Base-by-base conservation (phyloP, 2,888 invertebrate species). In the Melanotus villosus region DNA sequence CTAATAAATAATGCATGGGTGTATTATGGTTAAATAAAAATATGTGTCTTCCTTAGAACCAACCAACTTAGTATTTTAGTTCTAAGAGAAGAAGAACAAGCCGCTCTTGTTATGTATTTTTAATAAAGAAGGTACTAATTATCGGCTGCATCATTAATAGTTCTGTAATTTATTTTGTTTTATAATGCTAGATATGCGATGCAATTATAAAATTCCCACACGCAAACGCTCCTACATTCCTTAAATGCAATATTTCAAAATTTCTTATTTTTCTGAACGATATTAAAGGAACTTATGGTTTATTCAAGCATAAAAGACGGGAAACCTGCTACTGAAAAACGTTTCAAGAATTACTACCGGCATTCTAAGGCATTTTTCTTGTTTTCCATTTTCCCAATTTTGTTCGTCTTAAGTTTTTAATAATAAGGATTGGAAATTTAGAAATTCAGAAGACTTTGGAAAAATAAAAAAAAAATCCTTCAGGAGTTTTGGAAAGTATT, bases 141-240 rank as follows among this genome's bases (percentile, higher is more conserved):
- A 62, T 45, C 30, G 45, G 19, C 36, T 14, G 32, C 14, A 62
- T 45, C 32, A 16, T 59, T 59, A 59, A 59, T 59, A 45, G 59
- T 16, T 19, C 59, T 16, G 34, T 50, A 45, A 62, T 62, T 50
- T 50, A 60, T 60, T 43, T 45, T 7, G 32, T 23, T 47, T 60
- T 34, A 32, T 45, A n/a, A 59, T 32, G 32, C 1, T 19, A 45
- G 23, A 59, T 59, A 47, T 47, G 45, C 16, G 32, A 45, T 47
- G 59, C 41, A 59, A 59, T 59, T 59, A 59, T 19, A 21, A 59
- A 59, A 45, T 59, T 59, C 59, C 34, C 59, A 47, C 59, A 59
- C 59, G 59, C 59, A 59, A 43, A 7, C 18, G 32, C 19, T 59
- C 5, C n/a, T 19, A 21, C 21, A 16, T 41, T 23, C 21, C 18